Evolutionary conservation across 2,113 vertebrate species (phyloP).

Genomic region (Petaurus breviceps): DNA sequence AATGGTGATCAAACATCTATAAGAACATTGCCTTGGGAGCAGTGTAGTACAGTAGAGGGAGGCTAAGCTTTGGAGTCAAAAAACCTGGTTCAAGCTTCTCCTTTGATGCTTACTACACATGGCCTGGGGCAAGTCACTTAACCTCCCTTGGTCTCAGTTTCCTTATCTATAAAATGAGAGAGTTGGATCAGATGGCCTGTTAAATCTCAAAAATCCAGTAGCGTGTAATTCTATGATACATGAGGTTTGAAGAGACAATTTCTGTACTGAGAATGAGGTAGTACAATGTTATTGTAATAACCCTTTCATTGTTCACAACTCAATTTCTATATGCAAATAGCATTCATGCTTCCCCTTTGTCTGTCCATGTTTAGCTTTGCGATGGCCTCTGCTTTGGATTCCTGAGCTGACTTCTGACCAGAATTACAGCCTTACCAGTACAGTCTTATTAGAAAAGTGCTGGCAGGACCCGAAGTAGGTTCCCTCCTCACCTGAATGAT

Average conservation of each 20-base stretch:
- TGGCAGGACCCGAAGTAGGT: background rate
- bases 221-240: background rate
- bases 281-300: background rate
- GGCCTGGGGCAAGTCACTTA: background rate
- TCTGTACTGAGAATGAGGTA: background rate
- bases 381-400: background rate
- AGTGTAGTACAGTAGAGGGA: too few species aligned
- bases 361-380: background rate
- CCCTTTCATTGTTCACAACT: background rate
- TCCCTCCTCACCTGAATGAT: background rate
- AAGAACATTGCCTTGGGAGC: too few species aligned
- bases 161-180: too few species aligned
- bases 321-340: background rate
- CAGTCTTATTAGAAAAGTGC: background rate
- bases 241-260: background rate
- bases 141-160: background rate
- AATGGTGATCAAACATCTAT: too few species aligned
- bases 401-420: background rate
- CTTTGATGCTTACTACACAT: background rate
- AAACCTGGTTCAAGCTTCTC: background rate
- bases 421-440: background rate
- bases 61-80: background rate
- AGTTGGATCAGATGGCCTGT: background rate
- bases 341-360: background rate
- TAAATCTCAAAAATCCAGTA: background rate